Percentiles rank a stretch among this genome's conserved stretches.
phyloP scores from a whole-genome alignment of 1,140 invertebrate species.

The Drosophila grimshawi region DNA sequence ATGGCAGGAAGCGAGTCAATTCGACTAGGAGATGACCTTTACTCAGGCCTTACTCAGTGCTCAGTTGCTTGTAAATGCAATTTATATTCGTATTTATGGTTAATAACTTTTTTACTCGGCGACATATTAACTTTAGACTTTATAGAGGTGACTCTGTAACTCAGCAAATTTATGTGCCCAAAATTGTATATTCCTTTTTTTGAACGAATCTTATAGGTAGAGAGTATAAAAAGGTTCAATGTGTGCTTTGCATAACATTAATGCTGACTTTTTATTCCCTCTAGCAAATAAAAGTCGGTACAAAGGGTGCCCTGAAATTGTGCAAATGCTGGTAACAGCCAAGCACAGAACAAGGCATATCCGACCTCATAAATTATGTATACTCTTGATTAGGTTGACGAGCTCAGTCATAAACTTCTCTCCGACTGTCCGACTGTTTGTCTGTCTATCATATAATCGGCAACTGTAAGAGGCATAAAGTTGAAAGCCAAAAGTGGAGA shows the following conservation, averaged over 20 bases:
- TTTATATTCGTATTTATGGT: too few relatives aligned
- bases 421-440: too few relatives aligned
- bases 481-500: too few relatives aligned
- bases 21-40: not conserved
- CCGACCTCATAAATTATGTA: not conserved
- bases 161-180: not conserved
- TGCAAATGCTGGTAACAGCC: constrained; percentile 28
- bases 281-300: not conserved
- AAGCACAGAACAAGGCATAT: constrained; percentile 13
- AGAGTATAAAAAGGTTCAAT: not conserved
- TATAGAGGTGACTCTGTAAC: too few relatives aligned
- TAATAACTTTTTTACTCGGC: too few relatives aligned
- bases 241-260: constrained; percentile 33
- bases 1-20: too few relatives aligned
- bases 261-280: constrained; percentile 11
- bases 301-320: not conserved
- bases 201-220: not conserved
- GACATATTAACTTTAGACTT: too few relatives aligned
- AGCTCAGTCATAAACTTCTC: not conserved
- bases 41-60: not conserved
- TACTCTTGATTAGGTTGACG: not conserved
- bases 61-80: not conserved
- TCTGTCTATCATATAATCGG: too few relatives aligned
- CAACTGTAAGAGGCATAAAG: too few relatives aligned
- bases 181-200: not conserved